Conservation (phyloP, 2,113 vertebrate genomes). For the Seriola dumerili region DNA sequence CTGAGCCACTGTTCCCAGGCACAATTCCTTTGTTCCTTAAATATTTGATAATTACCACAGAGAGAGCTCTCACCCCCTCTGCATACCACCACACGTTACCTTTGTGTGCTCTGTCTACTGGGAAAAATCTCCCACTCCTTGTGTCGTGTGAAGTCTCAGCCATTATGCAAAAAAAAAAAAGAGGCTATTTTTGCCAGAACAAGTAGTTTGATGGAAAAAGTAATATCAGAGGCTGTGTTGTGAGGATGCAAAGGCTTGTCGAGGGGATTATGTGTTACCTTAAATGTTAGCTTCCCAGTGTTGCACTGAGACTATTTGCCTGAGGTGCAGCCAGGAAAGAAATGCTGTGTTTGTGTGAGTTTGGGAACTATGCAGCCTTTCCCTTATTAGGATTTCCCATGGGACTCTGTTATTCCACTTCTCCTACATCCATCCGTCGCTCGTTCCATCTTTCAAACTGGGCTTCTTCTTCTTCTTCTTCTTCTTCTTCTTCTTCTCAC, state of each 20-base stretch:
- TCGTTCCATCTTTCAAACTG: constrained; percentile 29
- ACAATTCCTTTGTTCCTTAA: constrained; percentile 68
- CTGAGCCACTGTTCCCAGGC: constrained; percentile 56
- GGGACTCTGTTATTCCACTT: constrained; percentile 51
- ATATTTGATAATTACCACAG: constrained; percentile 63
- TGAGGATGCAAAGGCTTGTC: constrained; percentile 50
- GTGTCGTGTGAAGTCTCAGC: constrained; percentile 40
- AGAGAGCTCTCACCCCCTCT: constrained; percentile 17
- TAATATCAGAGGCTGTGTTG: constrained; percentile 49
- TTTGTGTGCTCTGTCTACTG: constrained; percentile 22
- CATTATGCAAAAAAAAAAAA: constrained; percentile 6
- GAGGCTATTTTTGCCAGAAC: constrained; percentile 14
- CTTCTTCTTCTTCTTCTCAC: constrained; percentile 36
- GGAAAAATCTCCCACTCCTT: constrained; percentile 19
- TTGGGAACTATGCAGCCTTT: constrained; percentile 79
- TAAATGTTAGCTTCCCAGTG: constrained; percentile 62
- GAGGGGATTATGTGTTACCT: constrained; percentile 55
- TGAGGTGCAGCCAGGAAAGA: constrained; percentile 63
- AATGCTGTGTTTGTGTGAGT: constrained; percentile 35
- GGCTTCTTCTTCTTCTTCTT: constrained; percentile 19
- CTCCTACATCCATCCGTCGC: constrained; percentile 8
- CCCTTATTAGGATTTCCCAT: constrained; percentile 62
- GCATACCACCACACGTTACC: constrained; percentile 30
- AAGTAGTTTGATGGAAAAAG: constrained; percentile 45
- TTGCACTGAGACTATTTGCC: constrained; percentile 44